These are phyloP conservation scores for Myioborus miniatus DNA, from an alignment of 2,797 vertebrate species.

Conservation along the genomic window DNA sequence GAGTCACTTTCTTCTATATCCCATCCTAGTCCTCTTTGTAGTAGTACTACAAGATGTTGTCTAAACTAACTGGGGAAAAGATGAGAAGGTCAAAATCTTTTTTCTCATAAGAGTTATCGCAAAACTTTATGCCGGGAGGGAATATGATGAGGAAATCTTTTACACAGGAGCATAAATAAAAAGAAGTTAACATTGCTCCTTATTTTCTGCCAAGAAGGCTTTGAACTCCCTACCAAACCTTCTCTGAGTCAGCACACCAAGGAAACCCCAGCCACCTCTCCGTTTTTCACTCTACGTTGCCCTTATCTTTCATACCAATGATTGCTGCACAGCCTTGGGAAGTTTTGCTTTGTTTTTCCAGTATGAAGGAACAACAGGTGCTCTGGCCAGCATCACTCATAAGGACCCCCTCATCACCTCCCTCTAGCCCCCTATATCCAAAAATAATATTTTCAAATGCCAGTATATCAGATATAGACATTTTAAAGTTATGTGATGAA, in stretches of 20 bases:
- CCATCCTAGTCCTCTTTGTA: background rate
- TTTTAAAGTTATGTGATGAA: background rate
- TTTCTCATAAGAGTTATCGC: background rate
- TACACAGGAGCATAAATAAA: background rate
- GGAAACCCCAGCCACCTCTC: background rate
- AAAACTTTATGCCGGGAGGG: background rate
- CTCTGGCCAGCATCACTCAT: background rate
- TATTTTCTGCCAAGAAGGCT: background rate
- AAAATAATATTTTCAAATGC: background rate
- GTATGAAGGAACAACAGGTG: background rate
- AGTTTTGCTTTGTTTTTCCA: background rate
- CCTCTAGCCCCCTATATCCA: background rate
- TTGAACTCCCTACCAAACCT: background rate
- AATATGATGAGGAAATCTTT: background rate
- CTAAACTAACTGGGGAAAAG: background rate
- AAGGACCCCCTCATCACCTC: background rate
- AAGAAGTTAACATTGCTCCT: background rate
- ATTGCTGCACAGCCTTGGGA: background rate
- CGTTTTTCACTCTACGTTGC: background rate
- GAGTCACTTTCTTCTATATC: background rate
- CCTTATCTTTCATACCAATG: background rate
- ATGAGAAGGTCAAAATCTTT: background rate
- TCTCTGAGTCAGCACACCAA: background rate
- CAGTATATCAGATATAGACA: background rate
- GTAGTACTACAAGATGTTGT: accelerated